Conservation (phyloP, 2,113 vertebrate species). For the Mus spicilegus region DNA sequence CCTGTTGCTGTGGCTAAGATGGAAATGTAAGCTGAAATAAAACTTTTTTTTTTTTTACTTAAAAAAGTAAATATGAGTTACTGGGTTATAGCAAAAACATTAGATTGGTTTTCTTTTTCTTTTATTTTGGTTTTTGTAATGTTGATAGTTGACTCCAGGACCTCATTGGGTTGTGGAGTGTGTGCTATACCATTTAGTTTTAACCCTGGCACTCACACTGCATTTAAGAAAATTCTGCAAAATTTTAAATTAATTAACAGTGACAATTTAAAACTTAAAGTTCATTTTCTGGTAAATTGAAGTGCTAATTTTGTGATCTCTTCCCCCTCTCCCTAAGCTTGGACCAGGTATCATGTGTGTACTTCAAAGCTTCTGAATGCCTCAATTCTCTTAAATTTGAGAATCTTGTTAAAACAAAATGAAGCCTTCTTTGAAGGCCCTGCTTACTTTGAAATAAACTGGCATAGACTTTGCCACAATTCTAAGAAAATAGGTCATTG, state of each 20-base stretch:
- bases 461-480: conserved; percentile 11
- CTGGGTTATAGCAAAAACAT: background rate
- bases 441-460: conserved; percentile 57
- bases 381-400: conserved; percentile 36
- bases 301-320: background rate
- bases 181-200: background rate
- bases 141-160: background rate
- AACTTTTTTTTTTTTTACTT: background rate
- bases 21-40: background rate
- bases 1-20: background rate
- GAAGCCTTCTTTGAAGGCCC: conserved; percentile 23
- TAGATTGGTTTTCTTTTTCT: background rate
- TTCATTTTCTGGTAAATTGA: background rate
- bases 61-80: conserved; percentile 10
- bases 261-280: background rate
- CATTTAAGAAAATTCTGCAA: conserved; percentile 33
- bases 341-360: conserved; percentile 52
- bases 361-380: background rate
- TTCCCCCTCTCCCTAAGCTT: background rate
- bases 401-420: conserved; percentile 57
- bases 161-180: background rate
- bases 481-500: conserved; percentile 42
- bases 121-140: background rate
- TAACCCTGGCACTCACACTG: background rate
- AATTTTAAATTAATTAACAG: conserved; percentile 20